Conservation (phyloP, 2,113 vertebrate genomes). For the Sylvietta virens region DNA sequence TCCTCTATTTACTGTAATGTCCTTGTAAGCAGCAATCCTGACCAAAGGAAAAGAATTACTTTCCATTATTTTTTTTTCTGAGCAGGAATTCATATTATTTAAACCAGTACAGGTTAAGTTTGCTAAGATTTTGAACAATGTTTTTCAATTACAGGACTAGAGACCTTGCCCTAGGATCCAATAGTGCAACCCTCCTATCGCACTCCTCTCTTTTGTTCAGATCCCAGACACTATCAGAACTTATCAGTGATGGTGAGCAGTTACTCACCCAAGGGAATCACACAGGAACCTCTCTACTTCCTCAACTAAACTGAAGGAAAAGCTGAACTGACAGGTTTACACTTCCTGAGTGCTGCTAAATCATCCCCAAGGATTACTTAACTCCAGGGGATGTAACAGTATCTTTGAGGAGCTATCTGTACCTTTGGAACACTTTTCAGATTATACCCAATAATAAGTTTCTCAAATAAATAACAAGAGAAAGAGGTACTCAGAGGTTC, state of each 20-base stretch:
- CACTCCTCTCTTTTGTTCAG: background rate
- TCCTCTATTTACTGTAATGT: background rate
- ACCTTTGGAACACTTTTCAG: background rate
- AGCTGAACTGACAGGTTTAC: background rate
- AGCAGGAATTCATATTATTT: background rate
- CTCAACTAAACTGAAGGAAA: background rate
- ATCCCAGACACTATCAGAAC: background rate
- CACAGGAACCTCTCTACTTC: background rate
- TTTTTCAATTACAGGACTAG: background rate
- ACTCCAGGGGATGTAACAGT: background rate
- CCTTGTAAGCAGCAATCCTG: background rate
- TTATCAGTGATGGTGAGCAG: background rate
- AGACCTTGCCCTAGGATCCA: background rate
- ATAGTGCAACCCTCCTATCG: fast-evolving
- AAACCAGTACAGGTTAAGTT: background rate
- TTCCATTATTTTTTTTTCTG: background rate
- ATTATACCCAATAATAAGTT: background rate
- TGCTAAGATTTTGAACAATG: background rate
- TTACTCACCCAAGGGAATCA: fast-evolving
- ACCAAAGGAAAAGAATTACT: background rate
- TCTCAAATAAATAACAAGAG: background rate
- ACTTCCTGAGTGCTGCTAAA: background rate
- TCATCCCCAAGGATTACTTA: background rate
- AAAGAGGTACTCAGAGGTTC: background rate
- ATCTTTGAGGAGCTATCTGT: background rate